Evolutionary conservation across 2,113 vertebrate genomes (phyloP).

Genomic region (Elgaria multicarinata): DNA sequence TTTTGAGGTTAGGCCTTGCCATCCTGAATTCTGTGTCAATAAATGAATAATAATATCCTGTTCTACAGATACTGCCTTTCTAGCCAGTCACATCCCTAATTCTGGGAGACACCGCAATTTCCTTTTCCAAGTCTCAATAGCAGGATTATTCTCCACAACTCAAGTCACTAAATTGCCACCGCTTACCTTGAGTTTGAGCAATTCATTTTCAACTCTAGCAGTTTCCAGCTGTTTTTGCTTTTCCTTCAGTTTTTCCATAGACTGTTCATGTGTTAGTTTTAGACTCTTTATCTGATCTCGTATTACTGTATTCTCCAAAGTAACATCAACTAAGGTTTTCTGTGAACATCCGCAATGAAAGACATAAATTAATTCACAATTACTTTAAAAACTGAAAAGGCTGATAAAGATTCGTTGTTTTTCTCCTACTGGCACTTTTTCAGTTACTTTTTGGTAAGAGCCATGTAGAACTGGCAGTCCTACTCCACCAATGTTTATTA

Average conservation of each 20-base stretch:
- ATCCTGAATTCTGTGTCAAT: neutral
- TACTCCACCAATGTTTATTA: neutral
- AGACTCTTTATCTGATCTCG: slow-evolving; percentile 85
- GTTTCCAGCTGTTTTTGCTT: slow-evolving; percentile 86
- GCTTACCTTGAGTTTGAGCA: slow-evolving; percentile 89
- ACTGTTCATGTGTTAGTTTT: slow-evolving; percentile 82
- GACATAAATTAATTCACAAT: neutral
- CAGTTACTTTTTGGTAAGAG: neutral
- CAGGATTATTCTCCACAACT: too few species aligned
- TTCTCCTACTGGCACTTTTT: neutral
- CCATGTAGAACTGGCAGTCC: neutral
- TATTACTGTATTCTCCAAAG: slow-evolving; percentile 82
- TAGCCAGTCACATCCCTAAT: neutral
- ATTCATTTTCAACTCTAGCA: slow-evolving; percentile 87
- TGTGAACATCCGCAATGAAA: slow-evolving; percentile 63
- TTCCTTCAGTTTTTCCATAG: slow-evolving; percentile 86
- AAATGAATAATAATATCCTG: neutral
- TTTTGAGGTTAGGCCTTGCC: neutral
- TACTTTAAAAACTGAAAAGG: neutral
- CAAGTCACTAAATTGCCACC: neutral
- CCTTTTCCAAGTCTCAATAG: neutral
- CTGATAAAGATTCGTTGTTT: neutral
- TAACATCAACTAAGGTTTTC: slow-evolving; percentile 93
- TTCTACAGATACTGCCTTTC: neutral
- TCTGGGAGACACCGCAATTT: neutral